These are phyloP conservation scores for Emmelina monodactyla DNA, from an alignment of 2,888 invertebrate genomes.

Conservation along the genomic window DNA sequence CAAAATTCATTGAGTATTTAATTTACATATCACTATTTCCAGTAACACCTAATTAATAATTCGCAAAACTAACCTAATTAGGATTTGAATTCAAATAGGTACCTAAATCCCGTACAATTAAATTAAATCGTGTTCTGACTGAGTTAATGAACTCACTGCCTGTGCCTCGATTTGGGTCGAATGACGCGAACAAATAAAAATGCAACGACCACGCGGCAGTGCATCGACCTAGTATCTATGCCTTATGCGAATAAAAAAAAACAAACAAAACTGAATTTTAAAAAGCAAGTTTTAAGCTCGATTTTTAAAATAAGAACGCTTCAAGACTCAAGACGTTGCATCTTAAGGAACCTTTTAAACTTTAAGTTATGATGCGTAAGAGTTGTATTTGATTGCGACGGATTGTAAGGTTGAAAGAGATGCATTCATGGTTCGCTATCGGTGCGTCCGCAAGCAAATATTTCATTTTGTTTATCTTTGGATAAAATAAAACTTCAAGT, in stretches of 20 bases:
- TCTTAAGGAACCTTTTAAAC: conserved; percentile 22
- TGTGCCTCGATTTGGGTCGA: conserved; percentile 59
- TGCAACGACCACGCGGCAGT: conserved; percentile 54
- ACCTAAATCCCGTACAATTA: too few relatives aligned
- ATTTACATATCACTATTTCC: too few relatives aligned
- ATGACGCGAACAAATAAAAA: conserved; percentile 63
- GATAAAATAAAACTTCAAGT: conserved; percentile 35
- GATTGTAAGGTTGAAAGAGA: conserved; percentile 36
- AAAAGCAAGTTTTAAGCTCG: background rate
- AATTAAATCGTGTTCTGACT: too few relatives aligned
- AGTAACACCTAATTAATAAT: too few relatives aligned
- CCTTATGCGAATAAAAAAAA: conserved; percentile 15
- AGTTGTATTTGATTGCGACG: conserved; percentile 13
- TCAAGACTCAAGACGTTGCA: conserved; percentile 54
- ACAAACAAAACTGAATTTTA: conserved; percentile 15
- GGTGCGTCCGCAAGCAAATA: conserved; percentile 51
- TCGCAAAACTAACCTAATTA: too few relatives aligned
- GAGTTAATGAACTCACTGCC: too few relatives aligned
- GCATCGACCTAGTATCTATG: conserved; percentile 60
- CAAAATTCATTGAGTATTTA: too few relatives aligned
- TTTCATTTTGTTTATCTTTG: conserved; percentile 54
- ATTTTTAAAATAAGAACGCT: conserved; percentile 56
- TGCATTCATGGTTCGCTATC: conserved; percentile 55
- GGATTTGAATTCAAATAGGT: too few relatives aligned
- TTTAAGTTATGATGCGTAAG: background rate